Percentiles rank a stretch among this genome's conserved stretches.
Conservation (phyloP, 2,888 invertebrate species). For the Embidobia sp. region DNA sequence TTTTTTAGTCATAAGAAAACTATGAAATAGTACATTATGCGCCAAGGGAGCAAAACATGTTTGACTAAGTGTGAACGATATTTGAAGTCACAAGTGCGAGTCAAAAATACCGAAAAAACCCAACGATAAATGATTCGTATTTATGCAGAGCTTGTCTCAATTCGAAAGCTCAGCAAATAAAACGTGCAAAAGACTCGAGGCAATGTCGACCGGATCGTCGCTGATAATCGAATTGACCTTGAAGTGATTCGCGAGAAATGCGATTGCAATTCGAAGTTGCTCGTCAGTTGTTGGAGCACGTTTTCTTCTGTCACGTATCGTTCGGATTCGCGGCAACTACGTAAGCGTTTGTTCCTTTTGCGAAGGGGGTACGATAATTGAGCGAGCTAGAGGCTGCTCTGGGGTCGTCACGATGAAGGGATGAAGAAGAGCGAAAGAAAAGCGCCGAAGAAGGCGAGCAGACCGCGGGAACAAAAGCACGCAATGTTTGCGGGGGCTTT, state of each 20-base stretch:
- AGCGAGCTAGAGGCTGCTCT: conserved; percentile 7
- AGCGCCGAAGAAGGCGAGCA: conserved; percentile 50
- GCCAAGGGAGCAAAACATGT: no score
- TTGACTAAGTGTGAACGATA: no score
- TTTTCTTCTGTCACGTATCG: conserved; percentile 41
- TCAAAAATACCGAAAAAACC: no score
- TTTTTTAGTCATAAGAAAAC: no score
- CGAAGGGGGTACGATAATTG: conserved; percentile 56
- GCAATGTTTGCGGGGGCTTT: conserved; percentile 76
- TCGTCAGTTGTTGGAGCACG: conserved; percentile 38
- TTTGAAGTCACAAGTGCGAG: no score
- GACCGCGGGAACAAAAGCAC: conserved; percentile 69
- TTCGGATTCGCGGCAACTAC: conserved; percentile 37
- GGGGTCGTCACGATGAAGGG: conserved; percentile 44
- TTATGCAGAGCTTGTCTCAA: no score
- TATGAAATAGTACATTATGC: no score
- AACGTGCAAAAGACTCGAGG: no score
- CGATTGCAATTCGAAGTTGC: conserved; percentile 38
- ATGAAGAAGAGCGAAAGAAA: conserved; percentile 31
- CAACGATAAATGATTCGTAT: no score
- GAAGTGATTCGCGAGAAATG: conserved; percentile 38
- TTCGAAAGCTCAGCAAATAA: no score
- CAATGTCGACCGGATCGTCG: neutral
- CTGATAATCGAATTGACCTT: conserved; percentile 45
- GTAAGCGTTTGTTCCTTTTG: conserved; percentile 58